Conservation (phyloP, 2,113 vertebrate genomes). For the Lophius piscatorius region DNA sequence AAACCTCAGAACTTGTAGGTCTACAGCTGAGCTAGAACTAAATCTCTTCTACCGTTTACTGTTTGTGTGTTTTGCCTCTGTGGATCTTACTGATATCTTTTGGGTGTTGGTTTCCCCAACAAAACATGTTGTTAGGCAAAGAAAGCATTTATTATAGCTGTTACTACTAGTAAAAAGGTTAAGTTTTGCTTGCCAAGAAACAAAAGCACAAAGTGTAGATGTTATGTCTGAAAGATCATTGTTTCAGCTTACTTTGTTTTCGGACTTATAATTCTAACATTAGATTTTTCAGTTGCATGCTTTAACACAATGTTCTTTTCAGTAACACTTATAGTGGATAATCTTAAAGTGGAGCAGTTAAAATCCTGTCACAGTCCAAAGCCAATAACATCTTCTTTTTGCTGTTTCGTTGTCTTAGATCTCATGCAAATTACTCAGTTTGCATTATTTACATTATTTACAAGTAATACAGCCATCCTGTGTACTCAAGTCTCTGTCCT, state of each 20-base stretch:
- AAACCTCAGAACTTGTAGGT: slow-evolving; percentile 78
- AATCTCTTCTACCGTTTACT: slow-evolving; percentile 58
- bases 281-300: slow-evolving; percentile 98
- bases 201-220: slow-evolving; percentile 84
- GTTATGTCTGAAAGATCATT: slow-evolving; percentile 89
- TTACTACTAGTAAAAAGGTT: slow-evolving; percentile 93
- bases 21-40: slow-evolving; percentile 78
- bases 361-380: slow-evolving; percentile 98
- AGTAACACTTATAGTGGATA: slow-evolving; percentile 96
- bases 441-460: slow-evolving; percentile 99
- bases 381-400: slow-evolving; percentile 94
- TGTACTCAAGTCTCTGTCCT: slow-evolving; percentile 93
- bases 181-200: slow-evolving; percentile 91
- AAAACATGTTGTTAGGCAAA: slow-evolving; percentile 84
- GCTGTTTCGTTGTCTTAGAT: slow-evolving; percentile 90
- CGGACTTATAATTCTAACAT: slow-evolving; percentile 94
- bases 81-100: slow-evolving; percentile 68
- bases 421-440: slow-evolving; percentile 97
- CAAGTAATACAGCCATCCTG: slow-evolving; percentile 98
- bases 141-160: slow-evolving; percentile 98
- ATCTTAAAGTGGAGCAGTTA: slow-evolving; percentile 98
- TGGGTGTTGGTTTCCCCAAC: slow-evolving; percentile 63
- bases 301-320: slow-evolving; percentile 98
- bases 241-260: slow-evolving; percentile 82
- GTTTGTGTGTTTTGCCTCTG: slow-evolving; percentile 60